A percentile compares a stretch with the other conserved stretches of the same genome.
phyloP scores from a whole-genome alignment of 2,888 invertebrate genomes.

The Boloria euphrosyne region DNA sequence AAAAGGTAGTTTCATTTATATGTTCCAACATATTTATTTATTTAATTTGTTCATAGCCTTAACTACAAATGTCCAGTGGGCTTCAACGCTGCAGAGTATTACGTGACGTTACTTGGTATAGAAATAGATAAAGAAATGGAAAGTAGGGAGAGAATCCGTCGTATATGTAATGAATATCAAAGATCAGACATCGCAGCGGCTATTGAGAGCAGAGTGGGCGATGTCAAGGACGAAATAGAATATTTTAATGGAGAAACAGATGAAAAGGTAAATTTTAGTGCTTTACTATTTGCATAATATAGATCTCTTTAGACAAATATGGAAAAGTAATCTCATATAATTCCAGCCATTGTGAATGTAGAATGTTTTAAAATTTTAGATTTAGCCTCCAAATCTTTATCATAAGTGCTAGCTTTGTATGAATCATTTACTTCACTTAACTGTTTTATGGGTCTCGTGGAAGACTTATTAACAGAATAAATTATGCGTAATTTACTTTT shows the following conservation, averaged over 20 bases:
- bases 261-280: conserved; percentile 55
- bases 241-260: conserved; percentile 67
- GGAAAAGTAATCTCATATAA: too few species aligned
- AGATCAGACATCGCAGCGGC: conserved; percentile 70
- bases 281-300: not conserved
- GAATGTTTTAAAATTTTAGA: too few species aligned
- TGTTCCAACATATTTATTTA: too few species aligned
- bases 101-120: conserved; percentile 84
- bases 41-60: conserved; percentile 82
- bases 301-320: too few species aligned
- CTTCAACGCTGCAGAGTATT: conserved; percentile 94
- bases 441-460: too few species aligned
- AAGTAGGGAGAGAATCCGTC: conserved; percentile 68
- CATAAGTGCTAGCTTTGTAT: too few species aligned
- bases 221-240: conserved; percentile 69
- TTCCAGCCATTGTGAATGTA: too few species aligned
- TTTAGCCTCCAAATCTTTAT: too few species aligned
- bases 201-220: conserved; percentile 64
- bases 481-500: too few species aligned
- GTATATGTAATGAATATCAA: conserved; percentile 82
- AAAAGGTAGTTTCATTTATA: too few species aligned
- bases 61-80: conserved; percentile 86
- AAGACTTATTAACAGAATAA: too few species aligned
- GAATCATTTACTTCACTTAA: too few species aligned
- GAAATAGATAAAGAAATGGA: conserved; percentile 69